Conservation (phyloP, 2,113 vertebrate genomes). For the Psilopsiagon aymara region DNA sequence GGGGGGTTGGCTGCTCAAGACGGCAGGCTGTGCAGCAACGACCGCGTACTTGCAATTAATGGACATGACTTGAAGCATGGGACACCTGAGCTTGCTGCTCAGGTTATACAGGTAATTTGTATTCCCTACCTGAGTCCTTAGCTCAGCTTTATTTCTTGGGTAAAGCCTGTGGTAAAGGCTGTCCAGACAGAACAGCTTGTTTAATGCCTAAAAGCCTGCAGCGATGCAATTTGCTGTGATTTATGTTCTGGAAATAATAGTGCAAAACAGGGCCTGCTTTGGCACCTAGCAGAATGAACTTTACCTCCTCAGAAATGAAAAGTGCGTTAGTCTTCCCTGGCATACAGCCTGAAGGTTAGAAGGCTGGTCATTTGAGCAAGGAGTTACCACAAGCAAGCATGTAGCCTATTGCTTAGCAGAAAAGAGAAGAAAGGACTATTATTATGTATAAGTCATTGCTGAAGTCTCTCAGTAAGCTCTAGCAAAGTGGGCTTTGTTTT, state of each 20-base stretch:
- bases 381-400: not conserved
- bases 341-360: not conserved
- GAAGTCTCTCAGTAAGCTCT: not conserved
- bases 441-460: not conserved
- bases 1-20: slow-evolving; percentile 95
- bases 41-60: slow-evolving; percentile 92
- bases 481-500: not conserved
- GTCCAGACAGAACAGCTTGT: not conserved
- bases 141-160: not conserved
- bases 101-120: slow-evolving; percentile 92
- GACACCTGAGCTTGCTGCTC: slow-evolving; percentile 93
- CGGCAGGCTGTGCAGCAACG: slow-evolving; percentile 89
- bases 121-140: not conserved
- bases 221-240: not conserved
- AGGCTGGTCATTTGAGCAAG: not conserved
- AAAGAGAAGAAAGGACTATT: not conserved
- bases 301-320: not conserved
- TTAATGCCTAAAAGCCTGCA: not conserved
- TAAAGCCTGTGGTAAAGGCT: not conserved
- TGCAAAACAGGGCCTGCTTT: not conserved
- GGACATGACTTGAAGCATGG: slow-evolving; percentile 94
- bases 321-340: not conserved
- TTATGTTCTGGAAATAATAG: not conserved
- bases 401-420: not conserved
- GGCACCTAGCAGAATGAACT: not conserved